Evolutionary conservation across 2,113 vertebrate species (phyloP).

Genomic region (Istiophorus platypterus): DNA sequence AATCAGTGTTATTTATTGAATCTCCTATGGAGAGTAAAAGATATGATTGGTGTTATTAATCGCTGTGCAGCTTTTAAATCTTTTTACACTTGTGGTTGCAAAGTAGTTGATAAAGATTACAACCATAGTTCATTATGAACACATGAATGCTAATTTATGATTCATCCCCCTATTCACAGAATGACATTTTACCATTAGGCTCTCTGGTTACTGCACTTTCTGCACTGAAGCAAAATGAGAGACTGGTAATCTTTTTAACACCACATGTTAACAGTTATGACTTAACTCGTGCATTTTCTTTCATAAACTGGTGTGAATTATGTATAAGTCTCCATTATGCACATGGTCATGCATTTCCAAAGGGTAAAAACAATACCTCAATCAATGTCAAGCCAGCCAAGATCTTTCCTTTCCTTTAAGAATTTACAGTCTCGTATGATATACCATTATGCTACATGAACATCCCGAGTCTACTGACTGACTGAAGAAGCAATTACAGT

Average conservation of each 20-base stretch:
- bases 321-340: constrained; percentile 3
- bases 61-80: constrained; percentile 5
- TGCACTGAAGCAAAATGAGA: constrained; percentile 9
- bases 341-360: constrained; percentile 22
- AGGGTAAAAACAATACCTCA: background rate
- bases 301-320: constrained; percentile 35
- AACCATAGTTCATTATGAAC: constrained; percentile 20
- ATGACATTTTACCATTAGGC: constrained; percentile 29
- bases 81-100: background rate
- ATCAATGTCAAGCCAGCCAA: background rate
- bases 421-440: background rate
- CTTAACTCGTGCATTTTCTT: constrained; percentile 39
- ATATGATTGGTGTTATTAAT: constrained; percentile 13
- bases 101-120: constrained; percentile 15
- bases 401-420: background rate
- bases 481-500: constrained; percentile 19
- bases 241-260: constrained; percentile 24
- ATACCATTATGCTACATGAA: background rate
- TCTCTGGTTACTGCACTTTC: constrained; percentile 30
- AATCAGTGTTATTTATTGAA: constrained; percentile 20
- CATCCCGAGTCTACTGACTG: constrained; percentile 14
- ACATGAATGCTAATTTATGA: constrained; percentile 32
- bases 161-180: constrained; percentile 31
- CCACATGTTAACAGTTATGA: constrained; percentile 24
- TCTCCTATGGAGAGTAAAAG: background rate